These are phyloP conservation scores for Zaprionus vittiger DNA, from an alignment of 1,140 invertebrate genomes.

Conservation along the genomic window DNA sequence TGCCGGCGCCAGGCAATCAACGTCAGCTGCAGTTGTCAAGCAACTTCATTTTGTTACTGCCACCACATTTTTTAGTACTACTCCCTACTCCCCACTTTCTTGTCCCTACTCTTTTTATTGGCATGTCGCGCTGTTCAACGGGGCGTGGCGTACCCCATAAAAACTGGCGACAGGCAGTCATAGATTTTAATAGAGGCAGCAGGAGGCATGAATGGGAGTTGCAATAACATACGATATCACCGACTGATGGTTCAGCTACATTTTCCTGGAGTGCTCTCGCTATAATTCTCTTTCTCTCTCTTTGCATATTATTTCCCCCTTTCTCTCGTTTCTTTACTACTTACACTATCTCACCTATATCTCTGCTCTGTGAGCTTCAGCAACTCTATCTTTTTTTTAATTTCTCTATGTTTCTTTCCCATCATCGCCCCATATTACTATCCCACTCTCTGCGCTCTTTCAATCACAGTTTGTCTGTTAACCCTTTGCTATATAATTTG, in stretches of 20 bases:
- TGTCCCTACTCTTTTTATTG: background rate
- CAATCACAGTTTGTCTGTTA: conserved; percentile 8
- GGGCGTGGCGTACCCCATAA: conserved; percentile 53
- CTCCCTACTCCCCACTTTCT: background rate
- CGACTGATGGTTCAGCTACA: conserved; percentile 61
- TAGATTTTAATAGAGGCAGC: conserved; percentile 48
- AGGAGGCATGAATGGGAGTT: background rate
- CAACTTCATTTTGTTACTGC: conserved; percentile 59
- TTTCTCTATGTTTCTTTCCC: background rate
- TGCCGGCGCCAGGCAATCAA: conserved; percentile 71
- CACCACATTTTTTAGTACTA: conserved; percentile 17
- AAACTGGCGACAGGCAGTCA: conserved; percentile 66
- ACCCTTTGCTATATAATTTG: conserved; percentile 51
- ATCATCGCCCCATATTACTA: too few relatives aligned
- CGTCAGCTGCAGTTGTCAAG: conserved; percentile 75
- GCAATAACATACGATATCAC: conserved; percentile 28
- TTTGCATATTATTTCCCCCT: background rate
- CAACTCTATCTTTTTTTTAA: background rate
- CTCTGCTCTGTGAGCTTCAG: background rate
- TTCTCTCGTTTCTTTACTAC: conserved; percentile 38
- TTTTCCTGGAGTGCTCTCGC: conserved; percentile 39
- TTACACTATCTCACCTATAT: background rate
- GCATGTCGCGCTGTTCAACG: conserved; percentile 34
- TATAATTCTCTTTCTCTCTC: conserved; percentile 10
- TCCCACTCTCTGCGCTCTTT: background rate